Evolutionary conservation across 2,113 vertebrate species (phyloP), one percentile per base, ranked within the genome.

Genomic region (Tichodroma muraria): DNA sequence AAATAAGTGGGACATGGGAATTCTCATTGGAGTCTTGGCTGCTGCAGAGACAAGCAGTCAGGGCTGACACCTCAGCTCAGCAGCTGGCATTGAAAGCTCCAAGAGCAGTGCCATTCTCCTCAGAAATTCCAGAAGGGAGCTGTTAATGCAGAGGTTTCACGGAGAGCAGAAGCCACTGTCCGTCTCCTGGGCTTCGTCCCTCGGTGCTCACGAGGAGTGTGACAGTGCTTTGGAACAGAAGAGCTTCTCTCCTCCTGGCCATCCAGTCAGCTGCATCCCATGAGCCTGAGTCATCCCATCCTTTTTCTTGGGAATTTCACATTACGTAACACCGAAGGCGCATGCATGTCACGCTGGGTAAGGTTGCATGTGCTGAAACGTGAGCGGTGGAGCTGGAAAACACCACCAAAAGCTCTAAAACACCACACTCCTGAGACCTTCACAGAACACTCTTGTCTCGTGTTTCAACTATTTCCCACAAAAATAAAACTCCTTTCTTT

Each of bases 201-300:
- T 50, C 2, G 0, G 30, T 4, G 24, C 23, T 18, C 45, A 31
- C 0, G 0, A 28, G 50, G 25, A 42, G 12, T 1, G 8, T n/a
- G 63, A 44, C 17, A 10, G 25, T 5, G 17, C 45, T 40, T 70
- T 33, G 81, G 47, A 52, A 25, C 0, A 30, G 23, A 20, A 56
- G 64, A 79, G 57, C 17, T 49, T 56, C 70, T 79, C 57, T 91
- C 45, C 38, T 68, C 47, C 57, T 15, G 40, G 35, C 35, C 70
- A 56, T 8, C 69, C 28, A 11, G 15, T 30, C 1, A 18, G 60
- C 61, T 52, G 57, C 1, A 1, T 21, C 72, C 44, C 70, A 8
- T 8, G 27, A 25, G 6, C 16, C 60, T 60, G 45, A 88, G 68
- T 80, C 80, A 88, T 35, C 49, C 49, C 53, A 50, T 6, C 40